These are phyloP conservation scores for Orientallactaga bullata DNA, from an alignment of 2,113 vertebrate species.

Conservation along the genomic window DNA sequence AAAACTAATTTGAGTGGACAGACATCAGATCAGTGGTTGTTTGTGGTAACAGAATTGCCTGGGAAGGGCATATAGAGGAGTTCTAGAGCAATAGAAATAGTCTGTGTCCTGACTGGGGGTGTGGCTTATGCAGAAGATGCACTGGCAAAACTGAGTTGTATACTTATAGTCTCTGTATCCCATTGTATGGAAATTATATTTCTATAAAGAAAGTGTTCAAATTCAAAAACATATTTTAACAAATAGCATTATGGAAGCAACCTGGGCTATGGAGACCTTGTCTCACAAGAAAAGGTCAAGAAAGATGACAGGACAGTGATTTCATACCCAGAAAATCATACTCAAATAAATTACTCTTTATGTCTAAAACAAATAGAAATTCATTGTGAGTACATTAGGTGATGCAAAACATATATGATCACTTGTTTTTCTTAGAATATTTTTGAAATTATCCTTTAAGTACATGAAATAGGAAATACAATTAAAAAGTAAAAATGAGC, in stretches of 20 bases:
- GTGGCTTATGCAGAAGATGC: not conserved
- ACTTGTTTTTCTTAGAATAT: not conserved
- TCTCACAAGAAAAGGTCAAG: not conserved
- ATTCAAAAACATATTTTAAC: not conserved
- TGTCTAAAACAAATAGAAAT: not conserved
- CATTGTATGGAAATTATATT: not conserved
- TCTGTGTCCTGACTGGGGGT: not conserved
- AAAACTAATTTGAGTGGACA: constrained; percentile 1
- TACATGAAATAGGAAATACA: constrained; percentile 13
- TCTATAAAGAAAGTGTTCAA: not conserved
- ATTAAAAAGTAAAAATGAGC: constrained; percentile 27
- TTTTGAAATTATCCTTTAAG: not conserved
- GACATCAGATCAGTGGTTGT: not conserved
- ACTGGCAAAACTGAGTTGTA: not conserved
- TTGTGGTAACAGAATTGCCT: not conserved
- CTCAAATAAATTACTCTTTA: not conserved
- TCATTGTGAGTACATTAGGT: not conserved
- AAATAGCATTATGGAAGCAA: not conserved
- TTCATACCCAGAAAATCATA: not conserved
- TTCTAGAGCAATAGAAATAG: not conserved
- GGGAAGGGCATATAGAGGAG: not conserved
- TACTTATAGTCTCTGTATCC: not conserved
- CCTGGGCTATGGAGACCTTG: not conserved
- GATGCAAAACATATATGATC: not conserved
- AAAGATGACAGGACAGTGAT: not conserved